phyloP scores from a whole-genome alignment of 1,140 invertebrate genomes.

The Yoshiicerus persimilis region DNA sequence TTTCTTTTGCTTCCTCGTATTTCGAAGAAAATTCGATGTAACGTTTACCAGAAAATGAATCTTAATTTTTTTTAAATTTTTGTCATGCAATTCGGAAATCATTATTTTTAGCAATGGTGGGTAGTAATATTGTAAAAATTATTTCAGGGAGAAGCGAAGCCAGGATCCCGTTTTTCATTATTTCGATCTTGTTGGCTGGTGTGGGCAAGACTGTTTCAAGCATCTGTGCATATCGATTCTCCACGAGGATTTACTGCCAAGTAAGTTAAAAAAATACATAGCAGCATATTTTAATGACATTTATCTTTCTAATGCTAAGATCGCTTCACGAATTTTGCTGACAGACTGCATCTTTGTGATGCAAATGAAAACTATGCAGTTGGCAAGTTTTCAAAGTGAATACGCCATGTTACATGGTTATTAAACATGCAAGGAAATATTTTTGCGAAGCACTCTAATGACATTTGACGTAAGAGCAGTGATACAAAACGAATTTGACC shows the following conservation, averaged over 20 bases:
- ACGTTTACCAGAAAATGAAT: too few species aligned
- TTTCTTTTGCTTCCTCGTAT: too few species aligned
- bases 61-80: too few species aligned
- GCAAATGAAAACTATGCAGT: neutral
- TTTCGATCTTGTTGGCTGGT: constrained; percentile 98
- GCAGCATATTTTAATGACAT: too few species aligned
- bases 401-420: neutral
- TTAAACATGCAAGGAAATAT: neutral
- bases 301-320: neutral
- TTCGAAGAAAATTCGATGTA: too few species aligned
- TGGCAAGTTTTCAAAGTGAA: neutral
- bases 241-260: constrained; percentile 87
- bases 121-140: too few species aligned
- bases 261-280: constrained; percentile 52
- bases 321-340: neutral
- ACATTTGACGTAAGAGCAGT: too few species aligned
- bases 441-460: neutral
- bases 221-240: constrained; percentile 93
- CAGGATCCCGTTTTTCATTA: constrained; percentile 76
- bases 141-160: constrained; percentile 39
- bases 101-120: too few species aligned
- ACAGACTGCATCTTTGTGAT: neutral
- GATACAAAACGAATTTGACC: too few species aligned
- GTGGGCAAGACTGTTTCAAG: constrained; percentile 99
- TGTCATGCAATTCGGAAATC: too few species aligned